Evolutionary conservation across 2,888 invertebrate genomes (phyloP).

Genomic region (Papilio elwesi): DNA sequence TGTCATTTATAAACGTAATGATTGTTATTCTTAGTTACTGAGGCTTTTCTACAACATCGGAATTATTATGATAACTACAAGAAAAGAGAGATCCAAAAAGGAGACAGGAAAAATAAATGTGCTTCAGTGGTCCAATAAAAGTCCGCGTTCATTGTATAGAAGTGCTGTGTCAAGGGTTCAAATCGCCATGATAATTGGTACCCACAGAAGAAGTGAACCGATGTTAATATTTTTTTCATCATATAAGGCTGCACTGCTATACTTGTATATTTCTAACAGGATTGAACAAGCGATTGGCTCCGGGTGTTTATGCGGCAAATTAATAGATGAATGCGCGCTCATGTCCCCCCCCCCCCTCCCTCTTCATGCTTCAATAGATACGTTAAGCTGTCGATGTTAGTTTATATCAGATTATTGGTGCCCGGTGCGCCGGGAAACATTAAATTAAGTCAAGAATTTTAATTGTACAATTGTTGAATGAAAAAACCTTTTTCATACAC

Average conservation of each 20-base stretch:
- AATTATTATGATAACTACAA: background rate
- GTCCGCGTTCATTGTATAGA: background rate
- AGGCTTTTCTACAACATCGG: background rate
- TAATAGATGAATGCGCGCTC: conserved; percentile 9
- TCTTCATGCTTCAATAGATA: conserved; percentile 12
- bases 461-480: background rate
- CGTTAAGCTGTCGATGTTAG: conserved; percentile 19
- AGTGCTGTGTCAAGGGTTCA: background rate
- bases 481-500: too few species aligned
- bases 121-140: background rate
- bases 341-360: background rate
- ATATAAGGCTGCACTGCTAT: too few species aligned
- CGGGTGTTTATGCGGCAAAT: background rate
- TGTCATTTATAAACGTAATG: background rate
- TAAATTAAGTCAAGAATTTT: background rate
- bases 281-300: background rate
- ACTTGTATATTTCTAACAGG: background rate
- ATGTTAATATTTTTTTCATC: background rate
- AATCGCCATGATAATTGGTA: background rate
- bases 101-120: too few species aligned
- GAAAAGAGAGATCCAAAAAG: background rate
- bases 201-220: background rate
- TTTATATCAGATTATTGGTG: background rate
- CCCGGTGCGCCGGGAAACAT: background rate
- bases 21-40: background rate